phyloP scores from a whole-genome alignment of 2,888 invertebrate species.

The Yponomeuta evonymella region DNA sequence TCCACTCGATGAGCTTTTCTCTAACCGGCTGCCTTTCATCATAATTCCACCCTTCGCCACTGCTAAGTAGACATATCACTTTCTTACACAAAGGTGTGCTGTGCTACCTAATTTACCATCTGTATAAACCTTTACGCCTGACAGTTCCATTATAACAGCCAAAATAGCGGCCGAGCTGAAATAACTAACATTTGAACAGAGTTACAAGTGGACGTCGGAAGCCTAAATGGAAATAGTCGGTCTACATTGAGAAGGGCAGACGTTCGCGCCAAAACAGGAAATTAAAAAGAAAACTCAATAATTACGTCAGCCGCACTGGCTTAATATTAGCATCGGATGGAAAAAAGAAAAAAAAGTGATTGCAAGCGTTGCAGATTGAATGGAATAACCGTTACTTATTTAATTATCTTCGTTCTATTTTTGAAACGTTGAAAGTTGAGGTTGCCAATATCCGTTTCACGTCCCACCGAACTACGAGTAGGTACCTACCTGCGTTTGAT shows the following conservation, averaged over 20 bases:
- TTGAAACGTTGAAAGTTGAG: too few species aligned
- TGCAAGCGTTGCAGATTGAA: neutral
- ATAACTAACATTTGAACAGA: neutral
- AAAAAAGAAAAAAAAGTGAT: neutral
- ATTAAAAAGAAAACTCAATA: conserved; percentile 1
- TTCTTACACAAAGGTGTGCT: neutral
- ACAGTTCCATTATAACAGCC: neutral
- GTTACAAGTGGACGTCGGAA: neutral
- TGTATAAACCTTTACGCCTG: neutral
- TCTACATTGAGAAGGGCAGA: neutral
- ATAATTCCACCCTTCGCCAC: too few species aligned
- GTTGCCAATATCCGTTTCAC: too few species aligned
- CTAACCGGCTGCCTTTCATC: too few species aligned
- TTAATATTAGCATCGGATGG: neutral
- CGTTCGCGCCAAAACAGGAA: neutral
- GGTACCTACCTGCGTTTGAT: too few species aligned
- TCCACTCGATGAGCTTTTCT: too few species aligned
- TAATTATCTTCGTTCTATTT: too few species aligned
- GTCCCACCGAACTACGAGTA: too few species aligned
- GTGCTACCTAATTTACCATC: neutral
- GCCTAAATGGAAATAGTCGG: neutral
- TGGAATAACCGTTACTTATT: too few species aligned
- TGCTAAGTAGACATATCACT: too few species aligned
- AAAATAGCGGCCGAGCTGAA: neutral
- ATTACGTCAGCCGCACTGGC: neutral